Base-by-base conservation (phyloP, 64 coral and sea anemone species). In the Pocillopora damicornis region DNA sequence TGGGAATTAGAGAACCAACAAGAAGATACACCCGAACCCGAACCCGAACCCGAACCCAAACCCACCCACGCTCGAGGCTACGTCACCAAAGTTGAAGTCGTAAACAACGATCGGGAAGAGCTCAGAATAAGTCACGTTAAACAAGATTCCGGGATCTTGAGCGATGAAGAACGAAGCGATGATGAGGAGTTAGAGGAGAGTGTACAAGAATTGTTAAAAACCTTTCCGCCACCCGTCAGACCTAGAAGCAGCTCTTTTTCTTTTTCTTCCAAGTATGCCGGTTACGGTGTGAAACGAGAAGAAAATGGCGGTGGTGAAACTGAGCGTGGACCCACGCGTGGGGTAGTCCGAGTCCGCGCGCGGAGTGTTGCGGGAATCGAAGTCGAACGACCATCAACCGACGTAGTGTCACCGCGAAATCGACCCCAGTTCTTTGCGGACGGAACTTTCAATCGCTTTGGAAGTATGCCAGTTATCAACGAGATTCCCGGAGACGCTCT, bases 91-190 rank as follows among this genome's bases (percentile, higher is more conserved):
- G 94, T 93, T 60, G 88, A 93, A 62, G 76, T 88, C 14, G 6
- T 93, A 26, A 57, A 62, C 14, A 8, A 6, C 12, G 37, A 76
- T 30, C 26, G 56, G 26, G 64, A 74, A 37, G 59, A 78, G 20
- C 51, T 56, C 14, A 80, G 73, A 60, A 80, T 85, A 87, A 62
- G 15, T 56, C 94, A 96, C 58, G 69, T 60, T 63, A 96, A 96
- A 59, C 88, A 96, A 89, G 94, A 96, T 58, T 96, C 94, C 8
- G 94, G 94, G 11, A 96, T 96, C 15, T 66, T 96, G 42, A 90
- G 83, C 6, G 94, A 96, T 38, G 91, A 90, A 37, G 94, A 87
- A 79, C 25, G 45, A 63, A 86, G 89, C 11, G 88, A 81, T 0
- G 35, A 36, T 0, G 35, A 36, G 12, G 91, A 96, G 60, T 71